Evolutionary conservation across 2,888 invertebrate genomes (phyloP).

Genomic region (Sinodicranocentrus sp.): DNA sequence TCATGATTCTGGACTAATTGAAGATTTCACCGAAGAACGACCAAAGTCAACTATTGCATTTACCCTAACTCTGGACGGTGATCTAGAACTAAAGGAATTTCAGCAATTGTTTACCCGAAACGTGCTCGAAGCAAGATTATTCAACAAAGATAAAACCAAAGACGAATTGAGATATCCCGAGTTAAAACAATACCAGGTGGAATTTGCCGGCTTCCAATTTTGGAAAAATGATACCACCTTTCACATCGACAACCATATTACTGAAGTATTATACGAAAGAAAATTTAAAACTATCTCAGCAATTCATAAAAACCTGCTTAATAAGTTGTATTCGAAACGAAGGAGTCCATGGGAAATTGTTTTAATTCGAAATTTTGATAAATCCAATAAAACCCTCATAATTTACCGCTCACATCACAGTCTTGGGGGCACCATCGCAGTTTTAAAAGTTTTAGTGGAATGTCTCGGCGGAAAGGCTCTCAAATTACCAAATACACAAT

Average conservation of each 20-base stretch:
- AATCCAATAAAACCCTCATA: neutral
- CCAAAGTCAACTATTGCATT: slow-evolving; percentile 39
- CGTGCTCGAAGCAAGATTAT: slow-evolving; percentile 38
- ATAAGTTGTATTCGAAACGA: neutral
- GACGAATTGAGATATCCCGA: slow-evolving; percentile 38
- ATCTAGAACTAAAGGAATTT: slow-evolving; percentile 8
- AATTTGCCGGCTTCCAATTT: slow-evolving; percentile 33
- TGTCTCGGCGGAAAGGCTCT: slow-evolving; percentile 22
- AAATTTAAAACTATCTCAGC: neutral
- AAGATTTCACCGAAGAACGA: neutral
- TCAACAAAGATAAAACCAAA: slow-evolving; percentile 20
- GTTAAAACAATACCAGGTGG: slow-evolving; percentile 34
- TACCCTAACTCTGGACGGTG: slow-evolving; percentile 34
- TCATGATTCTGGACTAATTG: slow-evolving; percentile 24
- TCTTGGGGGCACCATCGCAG: slow-evolving; percentile 27
- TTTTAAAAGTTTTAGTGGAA: slow-evolving; percentile 34
- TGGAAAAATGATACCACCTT: slow-evolving; percentile 41
- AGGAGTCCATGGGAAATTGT: neutral
- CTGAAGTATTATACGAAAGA: neutral
- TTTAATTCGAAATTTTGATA: neutral
- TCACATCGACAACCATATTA: slow-evolving; percentile 37
- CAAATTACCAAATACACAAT: neutral
- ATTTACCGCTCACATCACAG: slow-evolving; percentile 17
- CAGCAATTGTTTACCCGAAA: slow-evolving; percentile 19
- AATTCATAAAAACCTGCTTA: neutral